A percentile compares a stretch with the other conserved stretches of the same genome.
phyloP scores from a whole-genome alignment of 1,140 invertebrate genomes.

The Coelopa frigida region DNA sequence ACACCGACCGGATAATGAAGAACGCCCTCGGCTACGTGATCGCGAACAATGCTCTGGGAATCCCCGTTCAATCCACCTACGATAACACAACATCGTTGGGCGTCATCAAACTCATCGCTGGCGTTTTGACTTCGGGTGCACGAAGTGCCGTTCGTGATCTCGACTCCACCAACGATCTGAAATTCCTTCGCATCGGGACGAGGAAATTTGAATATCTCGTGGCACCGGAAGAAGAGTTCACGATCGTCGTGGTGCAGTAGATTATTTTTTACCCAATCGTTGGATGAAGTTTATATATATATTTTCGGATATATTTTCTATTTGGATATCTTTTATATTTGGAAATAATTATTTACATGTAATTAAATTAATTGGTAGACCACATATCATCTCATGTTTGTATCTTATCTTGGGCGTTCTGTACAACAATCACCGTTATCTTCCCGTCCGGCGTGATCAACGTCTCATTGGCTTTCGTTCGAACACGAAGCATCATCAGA shows the following conservation, averaged over 20 bases:
- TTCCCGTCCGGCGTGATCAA: slow-evolving; percentile 36
- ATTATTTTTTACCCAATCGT: not conserved
- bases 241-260: slow-evolving; percentile 35
- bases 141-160: slow-evolving; percentile 33
- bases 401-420: slow-evolving; percentile 24
- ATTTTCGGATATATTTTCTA: slow-evolving; percentile 1
- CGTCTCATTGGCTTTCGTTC: slow-evolving; percentile 31
- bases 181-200: slow-evolving; percentile 27
- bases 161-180: slow-evolving; percentile 27
- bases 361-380: not conserved
- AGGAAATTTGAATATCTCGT: slow-evolving; percentile 37
- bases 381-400: not conserved
- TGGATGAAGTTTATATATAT: too few relatives aligned
- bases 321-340: too few relatives aligned
- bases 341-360: not conserved
- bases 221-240: slow-evolving; percentile 35
- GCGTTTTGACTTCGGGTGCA: slow-evolving; percentile 18
- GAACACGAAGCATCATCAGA: slow-evolving; percentile 27
- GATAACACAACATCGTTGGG: slow-evolving; percentile 35
- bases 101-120: slow-evolving; percentile 30
- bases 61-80: slow-evolving; percentile 27
- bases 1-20: slow-evolving; percentile 31
- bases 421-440: slow-evolving; percentile 35
- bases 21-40: slow-evolving; percentile 30
- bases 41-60: slow-evolving; percentile 24